Percentiles rank a stretch among this genome's conserved stretches.
These are phyloP conservation scores for Noctua janthina DNA, from an alignment of 2,888 invertebrate genomes.

Conservation along the genomic window DNA sequence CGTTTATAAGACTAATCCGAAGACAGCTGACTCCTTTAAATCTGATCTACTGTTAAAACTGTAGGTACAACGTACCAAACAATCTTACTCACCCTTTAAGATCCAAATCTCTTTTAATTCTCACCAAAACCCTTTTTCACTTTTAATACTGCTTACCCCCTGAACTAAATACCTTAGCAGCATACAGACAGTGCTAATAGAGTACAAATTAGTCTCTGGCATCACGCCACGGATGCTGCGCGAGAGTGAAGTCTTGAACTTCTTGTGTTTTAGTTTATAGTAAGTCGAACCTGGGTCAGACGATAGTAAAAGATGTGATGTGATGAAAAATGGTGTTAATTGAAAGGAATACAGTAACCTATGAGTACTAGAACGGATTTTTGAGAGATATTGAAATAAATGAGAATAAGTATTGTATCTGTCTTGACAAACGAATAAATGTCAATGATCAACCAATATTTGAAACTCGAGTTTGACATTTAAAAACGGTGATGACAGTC, in stretches of 20 bases:
- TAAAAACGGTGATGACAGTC: too few species aligned
- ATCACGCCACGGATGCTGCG: slow-evolving; percentile 49
- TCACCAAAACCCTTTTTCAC: too few species aligned
- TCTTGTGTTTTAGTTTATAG: not conserved
- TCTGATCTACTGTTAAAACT: too few species aligned
- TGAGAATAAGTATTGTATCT: not conserved
- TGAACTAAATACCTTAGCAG: slow-evolving; percentile 15
- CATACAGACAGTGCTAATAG: slow-evolving; percentile 43
- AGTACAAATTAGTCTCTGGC: slow-evolving; percentile 52
- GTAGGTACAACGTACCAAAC: too few species aligned
- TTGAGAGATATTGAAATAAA: not conserved
- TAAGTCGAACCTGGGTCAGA: not conserved
- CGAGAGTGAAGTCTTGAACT: slow-evolving; percentile 49
- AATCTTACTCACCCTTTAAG: too few species aligned
- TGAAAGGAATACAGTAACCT: not conserved
- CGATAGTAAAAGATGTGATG: not conserved
- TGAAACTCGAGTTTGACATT: slow-evolving; percentile 1
- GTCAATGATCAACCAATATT: not conserved
- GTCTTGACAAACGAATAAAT: not conserved
- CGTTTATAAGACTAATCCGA: too few species aligned
- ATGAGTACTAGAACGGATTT: too few species aligned
- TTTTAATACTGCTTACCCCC: too few species aligned
- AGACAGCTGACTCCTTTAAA: too few species aligned
- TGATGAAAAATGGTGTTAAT: not conserved
- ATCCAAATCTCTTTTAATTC: too few species aligned